Percentiles rank a stretch among this genome's conserved stretches.
phyloP scores from a whole-genome alignment of 1,140 invertebrate species.

The Zaprionus ghesquierei region DNA sequence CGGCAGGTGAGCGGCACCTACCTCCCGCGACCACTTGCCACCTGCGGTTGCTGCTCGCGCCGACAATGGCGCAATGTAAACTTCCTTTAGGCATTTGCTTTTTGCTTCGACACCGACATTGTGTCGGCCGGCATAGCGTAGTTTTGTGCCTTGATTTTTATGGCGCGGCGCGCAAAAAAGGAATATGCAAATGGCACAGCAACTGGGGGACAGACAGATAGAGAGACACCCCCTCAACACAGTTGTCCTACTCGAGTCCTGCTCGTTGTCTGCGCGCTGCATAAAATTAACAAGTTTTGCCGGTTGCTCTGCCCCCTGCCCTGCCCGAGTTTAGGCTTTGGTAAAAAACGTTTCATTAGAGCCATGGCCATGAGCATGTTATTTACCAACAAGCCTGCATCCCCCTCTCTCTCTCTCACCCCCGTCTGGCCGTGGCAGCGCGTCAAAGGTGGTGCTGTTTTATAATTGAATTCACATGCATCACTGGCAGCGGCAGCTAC shows the following conservation, averaged over 20 bases:
- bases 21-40: slow-evolving; percentile 9
- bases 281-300: slow-evolving; percentile 81
- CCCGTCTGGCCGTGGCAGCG: slow-evolving; percentile 38
- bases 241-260: slow-evolving; percentile 23
- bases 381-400: slow-evolving; percentile 40
- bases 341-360: slow-evolving; percentile 71
- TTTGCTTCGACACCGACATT: slow-evolving; percentile 27
- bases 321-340: slow-evolving; percentile 4
- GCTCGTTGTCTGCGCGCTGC: slow-evolving; percentile 55
- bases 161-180: slow-evolving; percentile 23
- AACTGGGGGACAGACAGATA: slow-evolving; percentile 45
- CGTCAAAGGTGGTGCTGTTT: slow-evolving; percentile 71
- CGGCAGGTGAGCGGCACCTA: slow-evolving; percentile 53
- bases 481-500: slow-evolving; percentile 63
- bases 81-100: slow-evolving; percentile 76
- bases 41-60: slow-evolving; percentile 30
- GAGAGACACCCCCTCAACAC: slow-evolving; percentile 36
- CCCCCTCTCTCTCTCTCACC: neutral
- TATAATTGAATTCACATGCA: slow-evolving; percentile 83
- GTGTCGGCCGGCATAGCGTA: neutral
- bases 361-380: slow-evolving; percentile 45
- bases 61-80: slow-evolving; percentile 42
- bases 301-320: slow-evolving; percentile 9
- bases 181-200: slow-evolving; percentile 79
- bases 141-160: slow-evolving; percentile 53